A percentile compares a stretch with the other conserved stretches of the same genome.
Conservation (phyloP, 2,888 invertebrate genomes). For the Caenorhabditis parvicauda region DNA sequence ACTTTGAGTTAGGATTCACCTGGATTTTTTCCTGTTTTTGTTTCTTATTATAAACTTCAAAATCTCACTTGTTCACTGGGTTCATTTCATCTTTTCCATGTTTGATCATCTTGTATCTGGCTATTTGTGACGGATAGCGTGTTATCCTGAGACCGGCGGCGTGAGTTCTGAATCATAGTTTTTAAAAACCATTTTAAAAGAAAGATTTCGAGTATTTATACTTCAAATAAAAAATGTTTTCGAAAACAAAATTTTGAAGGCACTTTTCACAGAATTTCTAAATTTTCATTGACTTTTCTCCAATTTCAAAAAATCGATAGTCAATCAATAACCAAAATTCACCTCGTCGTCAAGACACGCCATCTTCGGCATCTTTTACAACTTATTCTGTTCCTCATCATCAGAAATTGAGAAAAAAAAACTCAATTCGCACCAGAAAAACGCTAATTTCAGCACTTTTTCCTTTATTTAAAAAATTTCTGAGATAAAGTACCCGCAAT, state of each 20-base stretch:
- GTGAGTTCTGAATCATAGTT: conserved; percentile 37
- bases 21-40: background rate
- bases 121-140: conserved; percentile 85
- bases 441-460: too few species aligned
- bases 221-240: background rate
- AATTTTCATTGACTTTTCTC: background rate
- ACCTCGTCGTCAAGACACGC: too few species aligned
- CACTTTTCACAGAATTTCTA: too few species aligned
- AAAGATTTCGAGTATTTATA: background rate
- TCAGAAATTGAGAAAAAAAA: background rate
- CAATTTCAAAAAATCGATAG: too few species aligned
- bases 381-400: too few species aligned
- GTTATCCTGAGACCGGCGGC: conserved; percentile 76
- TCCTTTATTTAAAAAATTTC: too few species aligned
- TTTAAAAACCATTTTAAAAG: background rate
- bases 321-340: too few species aligned
- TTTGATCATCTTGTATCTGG: conserved; percentile 90
- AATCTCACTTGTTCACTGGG: conserved; percentile 69
- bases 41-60: conserved; percentile 3
- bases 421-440: background rate
- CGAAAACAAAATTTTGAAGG: background rate
- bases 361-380: too few species aligned
- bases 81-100: conserved; percentile 80
- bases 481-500: too few species aligned
- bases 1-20: conserved; percentile 1